Evolutionary conservation across 1,140 invertebrate species (phyloP).

Genomic region (Meloidogyne chitwoodi): DNA sequence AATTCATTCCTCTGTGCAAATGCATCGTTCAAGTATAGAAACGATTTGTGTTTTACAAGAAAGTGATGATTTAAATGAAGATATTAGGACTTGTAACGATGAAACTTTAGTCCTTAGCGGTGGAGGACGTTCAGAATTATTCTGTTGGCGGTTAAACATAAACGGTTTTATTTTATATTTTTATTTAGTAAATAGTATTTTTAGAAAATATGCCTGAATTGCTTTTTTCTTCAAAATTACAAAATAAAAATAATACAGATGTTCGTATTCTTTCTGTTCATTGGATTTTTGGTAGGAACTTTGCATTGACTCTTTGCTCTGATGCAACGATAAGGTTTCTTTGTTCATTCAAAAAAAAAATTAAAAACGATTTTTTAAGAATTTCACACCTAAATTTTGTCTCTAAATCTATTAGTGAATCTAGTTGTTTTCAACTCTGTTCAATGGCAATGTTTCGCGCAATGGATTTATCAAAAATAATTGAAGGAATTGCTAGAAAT

Average conservation of each 20-base stretch:
- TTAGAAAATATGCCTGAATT: neutral
- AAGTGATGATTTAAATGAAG: neutral
- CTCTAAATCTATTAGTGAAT: neutral
- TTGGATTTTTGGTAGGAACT: neutral
- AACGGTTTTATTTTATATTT: neutral
- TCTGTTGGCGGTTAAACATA: neutral
- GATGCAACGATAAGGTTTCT: neutral
- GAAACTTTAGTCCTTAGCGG: neutral
- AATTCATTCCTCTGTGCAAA: neutral
- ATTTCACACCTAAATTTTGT: neutral
- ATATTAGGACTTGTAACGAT: too few relatives aligned
- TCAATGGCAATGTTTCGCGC: neutral
- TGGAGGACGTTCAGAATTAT: slow-evolving; percentile 9
- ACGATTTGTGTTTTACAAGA: neutral
- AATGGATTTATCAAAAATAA: neutral
- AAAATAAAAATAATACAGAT: neutral
- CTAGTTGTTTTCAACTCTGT: neutral
- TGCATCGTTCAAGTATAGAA: slow-evolving; percentile 6
- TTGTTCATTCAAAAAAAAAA: too few relatives aligned
- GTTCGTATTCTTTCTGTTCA: neutral
- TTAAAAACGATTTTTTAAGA: neutral
- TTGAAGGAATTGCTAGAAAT: neutral
- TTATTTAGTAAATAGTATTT: neutral
- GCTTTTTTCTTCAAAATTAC: neutral
- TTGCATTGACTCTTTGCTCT: neutral